These are phyloP conservation scores for Zeugodacus cucurbitae DNA, from an alignment of 1,140 invertebrate species.

Conservation along the genomic window DNA sequence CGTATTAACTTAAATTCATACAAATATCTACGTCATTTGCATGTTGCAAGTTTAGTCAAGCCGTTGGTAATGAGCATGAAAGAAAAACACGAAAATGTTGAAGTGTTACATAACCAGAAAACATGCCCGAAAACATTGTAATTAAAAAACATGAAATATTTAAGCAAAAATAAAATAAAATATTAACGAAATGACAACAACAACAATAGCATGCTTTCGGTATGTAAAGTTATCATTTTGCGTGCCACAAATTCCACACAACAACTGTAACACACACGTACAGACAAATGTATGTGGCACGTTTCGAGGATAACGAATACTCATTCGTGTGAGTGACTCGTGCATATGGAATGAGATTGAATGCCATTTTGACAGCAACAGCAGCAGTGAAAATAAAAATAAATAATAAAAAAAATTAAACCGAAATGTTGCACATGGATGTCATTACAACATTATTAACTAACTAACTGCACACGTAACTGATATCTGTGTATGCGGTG, in stretches of 20 bases:
- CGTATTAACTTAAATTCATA: too few relatives aligned
- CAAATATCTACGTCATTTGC: too few relatives aligned
- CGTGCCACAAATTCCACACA: not conserved
- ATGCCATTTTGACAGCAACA: not conserved
- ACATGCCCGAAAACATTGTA: not conserved
- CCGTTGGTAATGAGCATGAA: too few relatives aligned
- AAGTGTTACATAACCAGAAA: not conserved
- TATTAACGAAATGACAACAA: not conserved
- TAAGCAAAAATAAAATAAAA: not conserved
- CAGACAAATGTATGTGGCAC: not conserved
- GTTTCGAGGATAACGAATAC: not conserved
- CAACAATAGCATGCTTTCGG: not conserved
- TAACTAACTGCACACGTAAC: not conserved
- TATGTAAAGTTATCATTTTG: not conserved
- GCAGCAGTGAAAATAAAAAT: too few relatives aligned
- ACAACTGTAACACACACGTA: not conserved
- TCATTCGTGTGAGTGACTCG: too few relatives aligned
- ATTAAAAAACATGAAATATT: not conserved
- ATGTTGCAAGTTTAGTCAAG: too few relatives aligned
- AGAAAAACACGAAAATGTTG: too few relatives aligned
- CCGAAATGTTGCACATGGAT: conserved; percentile 24
- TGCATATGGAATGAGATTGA: not conserved
- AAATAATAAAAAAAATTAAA: not conserved
- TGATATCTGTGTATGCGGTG: not conserved
- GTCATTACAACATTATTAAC: conserved; percentile 2